Percentiles rank a stretch among this genome's conserved stretches.
Evolutionary conservation across 2,113 vertebrate species (phyloP).

Genomic region (Gambusia affinis): DNA sequence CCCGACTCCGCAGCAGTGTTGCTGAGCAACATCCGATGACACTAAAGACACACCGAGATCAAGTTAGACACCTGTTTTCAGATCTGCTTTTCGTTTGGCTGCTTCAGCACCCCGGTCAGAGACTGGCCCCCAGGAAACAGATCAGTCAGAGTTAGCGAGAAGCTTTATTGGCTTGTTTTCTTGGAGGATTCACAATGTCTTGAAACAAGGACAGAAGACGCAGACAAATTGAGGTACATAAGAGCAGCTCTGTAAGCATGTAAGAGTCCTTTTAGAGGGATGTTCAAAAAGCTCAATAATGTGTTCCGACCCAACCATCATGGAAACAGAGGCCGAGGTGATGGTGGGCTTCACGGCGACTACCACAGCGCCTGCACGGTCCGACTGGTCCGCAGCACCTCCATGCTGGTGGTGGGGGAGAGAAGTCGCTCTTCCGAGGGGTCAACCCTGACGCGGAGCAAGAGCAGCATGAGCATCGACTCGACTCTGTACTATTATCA

Average conservation of each 20-base stretch:
- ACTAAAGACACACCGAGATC: constrained; percentile 33
- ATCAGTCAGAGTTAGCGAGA: neutral
- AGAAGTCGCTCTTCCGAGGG: constrained; percentile 74
- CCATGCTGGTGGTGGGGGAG: constrained; percentile 88
- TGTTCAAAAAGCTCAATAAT: constrained; percentile 82
- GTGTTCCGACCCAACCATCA: constrained; percentile 83
- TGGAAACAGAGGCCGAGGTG: constrained; percentile 50
- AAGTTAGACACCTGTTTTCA: constrained; percentile 30
- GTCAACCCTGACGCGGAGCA: constrained; percentile 85
- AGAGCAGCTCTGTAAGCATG: constrained; percentile 1
- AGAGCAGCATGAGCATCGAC: constrained; percentile 86
- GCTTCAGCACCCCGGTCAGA: constrained; percentile 70
- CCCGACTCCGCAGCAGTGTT: constrained; percentile 59
- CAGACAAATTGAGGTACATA: neutral
- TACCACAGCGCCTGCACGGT: constrained; percentile 81
- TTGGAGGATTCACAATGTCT: neutral
- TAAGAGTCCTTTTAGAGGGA: constrained; percentile 52
- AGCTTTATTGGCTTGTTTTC: neutral
- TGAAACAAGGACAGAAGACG: constrained; percentile 27
- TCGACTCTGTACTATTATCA: constrained; percentile 79
- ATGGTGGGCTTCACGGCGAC: constrained; percentile 52
- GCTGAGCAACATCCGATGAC: constrained; percentile 59
- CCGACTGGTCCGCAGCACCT: constrained; percentile 90
- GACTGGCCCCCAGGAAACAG: neutral
- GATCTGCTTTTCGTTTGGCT: constrained; percentile 1